Base-by-base conservation (phyloP, 2,888 invertebrate species). In the Azorinus chamasolen region DNA sequence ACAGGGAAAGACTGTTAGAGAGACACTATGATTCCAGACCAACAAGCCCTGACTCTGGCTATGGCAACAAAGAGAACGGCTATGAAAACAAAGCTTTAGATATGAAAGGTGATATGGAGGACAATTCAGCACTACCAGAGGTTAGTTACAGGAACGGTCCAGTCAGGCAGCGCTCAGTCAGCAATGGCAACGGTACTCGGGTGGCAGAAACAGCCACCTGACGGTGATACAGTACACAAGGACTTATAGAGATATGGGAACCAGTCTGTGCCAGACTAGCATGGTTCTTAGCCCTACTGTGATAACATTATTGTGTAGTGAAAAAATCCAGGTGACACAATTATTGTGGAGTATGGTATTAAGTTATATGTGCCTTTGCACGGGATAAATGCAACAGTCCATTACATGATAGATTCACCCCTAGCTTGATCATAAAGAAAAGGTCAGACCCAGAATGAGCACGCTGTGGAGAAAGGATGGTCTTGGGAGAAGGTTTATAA, bases 41-140 rank as follows among this genome's bases (percentile, higher is more conserved):
- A 2, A 54, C 39, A n/a, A 77, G 51, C 20, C 73, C 80, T 1
- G 77, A 77, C 70, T 80, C 80, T 1, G 80, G 70, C 25, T 59
- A 57, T 32, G 32, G 32, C 4, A 32, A 32, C 32, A 72, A 72
- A 48, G 65, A 61, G 18, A 41, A 46, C 0, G 72, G 59, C 32
- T 71, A 72, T 54, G 80, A 80, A 20, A 80, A 80, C 63, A 73
- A 70, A 54, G 76, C 61, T 1, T 58, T 80, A 18, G 80, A 80
- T 53, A 66, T 80, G 73, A 76, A 70, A 62, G 53, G 74, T 66
- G 76, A 76, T 48, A 24, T 51, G 18, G 16, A 50, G 6, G 61
- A 25, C 1, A 48, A 63, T 20, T 55, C 18, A 12, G 25, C 16
- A 18, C 12, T 61, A 24, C 58, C 61, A 0, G 64, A 72, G 0